Evolutionary conservation across 2,888 invertebrate species (phyloP), one percentile per base, ranked within the genome.

Genomic region (Cistogaster globosa): DNA sequence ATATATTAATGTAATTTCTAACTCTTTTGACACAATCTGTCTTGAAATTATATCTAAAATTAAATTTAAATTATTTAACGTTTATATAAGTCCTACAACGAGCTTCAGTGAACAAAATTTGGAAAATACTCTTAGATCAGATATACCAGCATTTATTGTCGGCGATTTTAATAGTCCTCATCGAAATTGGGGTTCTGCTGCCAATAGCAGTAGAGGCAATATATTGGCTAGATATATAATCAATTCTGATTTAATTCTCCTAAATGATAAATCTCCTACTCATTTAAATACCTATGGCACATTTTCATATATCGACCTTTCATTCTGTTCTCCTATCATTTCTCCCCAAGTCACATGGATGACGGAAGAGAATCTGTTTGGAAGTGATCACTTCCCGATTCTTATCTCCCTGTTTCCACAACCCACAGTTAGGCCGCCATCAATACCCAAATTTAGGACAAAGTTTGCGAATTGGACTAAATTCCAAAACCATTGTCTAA

Each of bases 291-390:
- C 85, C 14, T 87, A 86, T 38, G 48, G 82, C 16, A 80, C 86
- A 1, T 75, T 88, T 45, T 87, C 82, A n/a, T 60, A 87, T 74
- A 62, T 87, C 20, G 86, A 87, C 32, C 60, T 87, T 7, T 65
- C 85, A 5, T 77, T 87, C n/a, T 72, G 81, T n/a, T 82, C 85
- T 1, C 75, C 87, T 12, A 9, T 26, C 7, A n/a, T 85, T 26
- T 48, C 57, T 8, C 9, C 81, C 6, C 26, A 32, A 55, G 55
- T 14, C 12, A 12, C 12, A 55, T 86, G 86, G 82, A 60, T 67
- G 22, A 72, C 57, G 2, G 57, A 69, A 6, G 22, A 26, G 36
- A 53, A 74, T 42, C 68, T 86, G 12, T 74, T 51, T 26, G 67
- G 76, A 8, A 86, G 85, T 42, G 79, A 86, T 20, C 83, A 81